A percentile compares a stretch with the other conserved stretches of the same genome.
phyloP scores from a whole-genome alignment of 2,888 invertebrate species.

The Tenthredo mesomela region DNA sequence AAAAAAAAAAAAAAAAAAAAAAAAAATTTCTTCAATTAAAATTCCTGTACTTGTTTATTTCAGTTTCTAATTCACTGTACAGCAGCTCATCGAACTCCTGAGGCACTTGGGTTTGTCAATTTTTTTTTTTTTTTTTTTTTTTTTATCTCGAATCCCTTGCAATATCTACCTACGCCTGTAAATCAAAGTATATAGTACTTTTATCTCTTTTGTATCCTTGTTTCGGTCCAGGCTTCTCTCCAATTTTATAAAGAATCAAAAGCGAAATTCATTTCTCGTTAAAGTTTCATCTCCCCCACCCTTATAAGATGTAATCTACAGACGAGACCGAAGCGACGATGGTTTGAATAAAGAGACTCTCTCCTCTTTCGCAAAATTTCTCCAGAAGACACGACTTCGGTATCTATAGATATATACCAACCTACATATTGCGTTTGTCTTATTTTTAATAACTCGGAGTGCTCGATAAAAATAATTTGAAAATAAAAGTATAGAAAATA shows the following conservation, averaged over 20 bases:
- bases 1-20: too few species aligned
- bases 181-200: conserved; percentile 16
- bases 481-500: background rate
- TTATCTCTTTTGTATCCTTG: conserved; percentile 27
- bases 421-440: background rate
- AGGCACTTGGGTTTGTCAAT: background rate
- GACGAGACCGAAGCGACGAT: background rate
- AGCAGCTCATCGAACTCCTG: background rate
- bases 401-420: background rate
- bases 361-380: background rate
- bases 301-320: conserved; percentile 7
- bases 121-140: background rate
- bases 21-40: background rate
- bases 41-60: background rate
- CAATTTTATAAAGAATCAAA: conserved; percentile 21
- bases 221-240: background rate
- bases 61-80: background rate
- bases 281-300: conserved; percentile 34
- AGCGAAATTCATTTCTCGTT: conserved; percentile 29
- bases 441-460: conserved; percentile 31
- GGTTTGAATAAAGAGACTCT: conserved; percentile 9
- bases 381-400: background rate
- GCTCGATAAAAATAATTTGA: conserved; percentile 31
- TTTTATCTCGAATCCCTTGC: background rate
- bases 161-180: background rate